Base-by-base conservation (phyloP, 2,113 vertebrate species). In the Erinaceus europaeus region DNA sequence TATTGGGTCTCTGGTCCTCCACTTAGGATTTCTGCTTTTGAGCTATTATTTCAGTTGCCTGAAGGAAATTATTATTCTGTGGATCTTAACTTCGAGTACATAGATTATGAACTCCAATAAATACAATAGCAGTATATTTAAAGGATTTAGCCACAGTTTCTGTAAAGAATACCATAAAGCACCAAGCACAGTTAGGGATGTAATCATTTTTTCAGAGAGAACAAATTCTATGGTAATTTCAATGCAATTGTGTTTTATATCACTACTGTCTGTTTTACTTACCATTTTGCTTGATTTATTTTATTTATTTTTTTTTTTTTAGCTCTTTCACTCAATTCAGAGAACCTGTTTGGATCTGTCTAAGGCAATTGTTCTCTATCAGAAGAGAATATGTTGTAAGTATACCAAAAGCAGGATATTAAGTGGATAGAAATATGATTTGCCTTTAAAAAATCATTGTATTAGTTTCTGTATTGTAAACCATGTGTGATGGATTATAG, bases 311-410 rank as follows among this genome's bases (percentile, higher is more conserved):
- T n/a, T 92, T 96, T 94, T 86, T 89, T 96, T 94, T 84, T 92
- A 99, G 99, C 97, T 99, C 65, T 99, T 99, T 95, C 99, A 99
- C 96, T 99, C 98, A 5, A 97, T 99, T 95, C 99, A 99, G 96
- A 98, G 99, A 94, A 99, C 98, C 0, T 99, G 99, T 96, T 98
- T 99, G 99, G 99, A 99, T 95, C 97, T 99, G 83, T 98, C 99
- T 86, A 99, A 99, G 96, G 98, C 98, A 87, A 99, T 99, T 69
- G 99, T 99, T 95, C 98, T 98, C 77, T 99, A 99, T 96, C 99
- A 99, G 95, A 98, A 98, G 95, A 98, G 98, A 92, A 99, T 99
- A 95, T 99, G 98, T 95, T 95, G 98, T 99, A 97, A 96, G 98
- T 98, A 97, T 96, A 23, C 78, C 82, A 40, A 83, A 44, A 59